Conservation (phyloP, 2,888 invertebrate genomes). For the Thymelicus lineola region DNA sequence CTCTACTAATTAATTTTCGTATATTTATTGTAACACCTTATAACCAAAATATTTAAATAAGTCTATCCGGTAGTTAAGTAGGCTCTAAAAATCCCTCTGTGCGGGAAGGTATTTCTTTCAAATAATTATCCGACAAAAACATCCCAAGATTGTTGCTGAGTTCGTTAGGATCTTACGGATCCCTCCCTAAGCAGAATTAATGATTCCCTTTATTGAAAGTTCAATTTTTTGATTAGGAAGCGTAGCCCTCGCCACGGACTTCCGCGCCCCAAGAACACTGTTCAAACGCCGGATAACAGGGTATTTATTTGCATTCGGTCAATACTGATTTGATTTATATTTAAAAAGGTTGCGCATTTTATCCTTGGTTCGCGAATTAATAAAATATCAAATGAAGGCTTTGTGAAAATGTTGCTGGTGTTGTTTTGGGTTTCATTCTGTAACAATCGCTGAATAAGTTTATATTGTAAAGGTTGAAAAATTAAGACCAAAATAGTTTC, state of each 20-base stretch:
- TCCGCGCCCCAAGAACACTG: constrained; percentile 59
- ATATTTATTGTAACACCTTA: not conserved
- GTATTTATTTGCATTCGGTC: constrained; percentile 80
- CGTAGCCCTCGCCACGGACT: constrained; percentile 61
- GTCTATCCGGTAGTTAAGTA: constrained; percentile 12
- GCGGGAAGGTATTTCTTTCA: constrained; percentile 56
- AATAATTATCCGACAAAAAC: constrained; percentile 80
- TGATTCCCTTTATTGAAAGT: constrained; percentile 90
- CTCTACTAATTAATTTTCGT: too few species aligned
- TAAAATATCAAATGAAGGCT: constrained; percentile 6
- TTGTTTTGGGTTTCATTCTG: not conserved
- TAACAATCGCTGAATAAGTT: too few species aligned
- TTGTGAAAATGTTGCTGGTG: constrained; percentile 4
- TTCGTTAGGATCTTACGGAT: constrained; percentile 70
- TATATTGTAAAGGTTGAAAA: too few species aligned
- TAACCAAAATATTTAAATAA: constrained; percentile 14
- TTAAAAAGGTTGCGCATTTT: constrained; percentile 51
- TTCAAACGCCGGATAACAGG: constrained; percentile 82
- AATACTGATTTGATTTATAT: constrained; percentile 75
- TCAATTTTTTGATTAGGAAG: constrained; percentile 89
- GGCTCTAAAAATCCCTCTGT: constrained; percentile 41
- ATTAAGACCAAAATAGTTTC: not conserved
- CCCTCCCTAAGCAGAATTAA: constrained; percentile 86
- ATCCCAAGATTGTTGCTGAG: constrained; percentile 74
- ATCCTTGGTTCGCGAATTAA: constrained; percentile 10